Base-by-base conservation (phyloP, 1,140 invertebrate genomes). In the Cotesia typhae region DNA sequence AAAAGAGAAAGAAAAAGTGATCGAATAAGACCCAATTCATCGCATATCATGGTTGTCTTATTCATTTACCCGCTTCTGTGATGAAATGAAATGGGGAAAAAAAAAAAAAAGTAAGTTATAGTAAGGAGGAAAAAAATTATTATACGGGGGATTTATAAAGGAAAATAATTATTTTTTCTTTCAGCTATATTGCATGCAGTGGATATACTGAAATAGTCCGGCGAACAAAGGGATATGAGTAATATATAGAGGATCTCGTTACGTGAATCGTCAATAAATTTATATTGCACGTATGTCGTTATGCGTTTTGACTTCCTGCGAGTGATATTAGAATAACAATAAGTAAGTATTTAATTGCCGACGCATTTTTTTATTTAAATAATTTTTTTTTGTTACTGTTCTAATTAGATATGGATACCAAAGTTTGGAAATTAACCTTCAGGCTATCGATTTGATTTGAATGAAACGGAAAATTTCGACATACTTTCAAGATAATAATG, bases 401-500 rank as follows among this genome's bases (percentile, higher is more conserved):
- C 51, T 28, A 53, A 37, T 47, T 12, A 10, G 17, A 35, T 10
- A 61, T 20, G 4, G 17, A 35, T 10, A 61, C 6, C 35, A 28
- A 61, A 7, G 0, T 47, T 47, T 47, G 6, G 41, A 47, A 47
- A 47, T 47, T 47, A 7, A 47, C 41, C 5, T 47, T 47, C 41
- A 47, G 41, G 41, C 41, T 47, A 47, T 7, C 6, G 41, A 47
- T 47, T 28, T 28, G 28, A 28, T 28, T 28, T 47, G 1, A 47
- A 47, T 47, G 41, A 20, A 57, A 20, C 6, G 10, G 7, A 12
- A 57, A 6, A 20, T 63, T 68, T 75, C 74, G 74, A 77, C 71
- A 72, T 14, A 53, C 35, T 75, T 67, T 74, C 28, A 28, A 28
- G 28, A 74, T 76, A 72, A 71, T 72, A 77, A 77, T 75, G 41